Conservation (phyloP, 2,888 invertebrate genomes). For the Iphiclides podalirius region DNA sequence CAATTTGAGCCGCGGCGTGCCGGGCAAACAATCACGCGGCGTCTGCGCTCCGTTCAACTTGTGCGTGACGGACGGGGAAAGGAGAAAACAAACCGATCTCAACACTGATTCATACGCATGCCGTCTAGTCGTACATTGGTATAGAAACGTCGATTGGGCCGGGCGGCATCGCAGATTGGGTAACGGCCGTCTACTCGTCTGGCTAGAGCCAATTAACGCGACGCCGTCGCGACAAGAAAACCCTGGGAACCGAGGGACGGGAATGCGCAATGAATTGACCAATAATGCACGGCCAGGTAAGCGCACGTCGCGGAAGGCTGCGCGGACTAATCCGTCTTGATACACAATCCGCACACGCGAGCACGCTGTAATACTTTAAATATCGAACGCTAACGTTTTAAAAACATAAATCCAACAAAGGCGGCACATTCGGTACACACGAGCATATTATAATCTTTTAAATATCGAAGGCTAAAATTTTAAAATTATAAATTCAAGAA, state of each 20-base stretch:
- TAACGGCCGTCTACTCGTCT: slow-evolving; percentile 49
- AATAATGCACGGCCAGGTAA: slow-evolving; percentile 60
- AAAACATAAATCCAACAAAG: too few relatives aligned
- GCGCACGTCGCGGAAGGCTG: slow-evolving; percentile 68
- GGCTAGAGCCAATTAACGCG: slow-evolving; percentile 58
- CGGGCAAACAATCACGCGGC: slow-evolving; percentile 52
- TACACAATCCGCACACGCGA: slow-evolving; percentile 47
- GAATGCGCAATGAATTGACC: slow-evolving; percentile 46
- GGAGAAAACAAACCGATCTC: slow-evolving; percentile 39
- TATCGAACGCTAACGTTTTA: not conserved
- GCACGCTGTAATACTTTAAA: slow-evolving; percentile 23
- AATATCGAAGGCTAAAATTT: too few relatives aligned
- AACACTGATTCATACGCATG: too few relatives aligned
- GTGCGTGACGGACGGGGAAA: slow-evolving; percentile 34
- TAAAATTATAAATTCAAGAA: too few relatives aligned
- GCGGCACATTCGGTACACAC: too few relatives aligned
- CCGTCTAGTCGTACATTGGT: too few relatives aligned
- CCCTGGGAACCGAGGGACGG: slow-evolving; percentile 39
- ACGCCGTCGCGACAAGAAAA: slow-evolving; percentile 43
- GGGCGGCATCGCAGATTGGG: slow-evolving; percentile 40
- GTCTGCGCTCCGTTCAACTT: slow-evolving; percentile 33
- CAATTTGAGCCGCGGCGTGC: slow-evolving; percentile 48
- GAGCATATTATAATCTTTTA: too few relatives aligned
- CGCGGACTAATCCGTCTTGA: slow-evolving; percentile 68
- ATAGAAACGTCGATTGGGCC: too few relatives aligned